Percentiles rank a stretch among this genome's conserved stretches.
Evolutionary conservation across 2,888 invertebrate genomes (phyloP).

Genomic region (Biston betularia): DNA sequence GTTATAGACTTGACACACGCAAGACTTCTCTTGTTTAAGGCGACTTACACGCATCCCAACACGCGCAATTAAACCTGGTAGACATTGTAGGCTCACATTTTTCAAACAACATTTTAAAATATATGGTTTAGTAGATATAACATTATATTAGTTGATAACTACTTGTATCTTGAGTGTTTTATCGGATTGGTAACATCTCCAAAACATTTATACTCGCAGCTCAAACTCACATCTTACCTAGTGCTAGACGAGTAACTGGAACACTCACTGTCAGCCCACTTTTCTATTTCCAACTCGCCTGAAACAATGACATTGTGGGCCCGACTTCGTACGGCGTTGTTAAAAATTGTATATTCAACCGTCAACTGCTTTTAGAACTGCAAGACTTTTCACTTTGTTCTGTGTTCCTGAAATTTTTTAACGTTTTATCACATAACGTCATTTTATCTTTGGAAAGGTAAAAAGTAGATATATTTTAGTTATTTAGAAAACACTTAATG

Average conservation of each 20-base stretch:
- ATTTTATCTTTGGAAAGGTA: background rate
- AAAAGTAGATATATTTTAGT: background rate
- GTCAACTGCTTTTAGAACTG: constrained; percentile 44
- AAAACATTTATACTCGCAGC: background rate
- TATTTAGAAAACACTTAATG: background rate
- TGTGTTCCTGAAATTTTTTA: constrained; percentile 30
- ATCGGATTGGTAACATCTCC: background rate
- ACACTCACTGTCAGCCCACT: constrained; percentile 54
- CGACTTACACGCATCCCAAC: constrained; percentile 46
- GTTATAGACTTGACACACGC: constrained; percentile 71
- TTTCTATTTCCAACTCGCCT: constrained; percentile 58
- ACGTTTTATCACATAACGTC: constrained; percentile 2
- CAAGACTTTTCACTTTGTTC: constrained; percentile 47
- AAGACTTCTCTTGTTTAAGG: constrained; percentile 61
- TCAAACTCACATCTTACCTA: constrained; percentile 18
- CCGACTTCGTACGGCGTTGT: constrained; percentile 51
- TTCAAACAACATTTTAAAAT: background rate
- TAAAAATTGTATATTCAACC: constrained; percentile 45
- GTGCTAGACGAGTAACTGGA: constrained; percentile 55
- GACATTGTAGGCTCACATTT: constrained; percentile 31
- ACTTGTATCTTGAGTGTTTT: background rate
- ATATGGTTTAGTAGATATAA: no score
- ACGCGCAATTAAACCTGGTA: constrained; percentile 36
- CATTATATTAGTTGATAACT: background rate
- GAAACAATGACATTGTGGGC: constrained; percentile 65